Conservation (phyloP, 2,888 invertebrate genomes). For the Meliscaeva auricollis region DNA sequence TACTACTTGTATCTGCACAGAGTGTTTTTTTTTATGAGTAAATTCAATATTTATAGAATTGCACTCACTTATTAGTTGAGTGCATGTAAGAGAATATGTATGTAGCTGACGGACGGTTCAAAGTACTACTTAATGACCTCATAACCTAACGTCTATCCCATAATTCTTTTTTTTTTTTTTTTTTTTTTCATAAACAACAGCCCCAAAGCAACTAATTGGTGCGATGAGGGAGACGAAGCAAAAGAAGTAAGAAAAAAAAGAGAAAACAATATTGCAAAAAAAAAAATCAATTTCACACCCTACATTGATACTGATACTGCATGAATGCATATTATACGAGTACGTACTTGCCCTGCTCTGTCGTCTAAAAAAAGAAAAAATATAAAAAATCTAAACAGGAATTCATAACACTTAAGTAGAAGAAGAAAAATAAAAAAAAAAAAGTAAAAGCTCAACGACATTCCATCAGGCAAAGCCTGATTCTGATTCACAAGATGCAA, state of each 20-base stretch:
- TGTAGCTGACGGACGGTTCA: slow-evolving; percentile 25
- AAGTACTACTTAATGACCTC: slow-evolving; percentile 42
- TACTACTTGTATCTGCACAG: not conserved
- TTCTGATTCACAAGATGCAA: slow-evolving; percentile 47
- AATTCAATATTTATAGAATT: slow-evolving; percentile 29
- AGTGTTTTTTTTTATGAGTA: not conserved
- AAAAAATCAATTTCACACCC: slow-evolving; percentile 60
- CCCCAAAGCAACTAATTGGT: slow-evolving; percentile 16
- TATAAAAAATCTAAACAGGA: slow-evolving; percentile 36
- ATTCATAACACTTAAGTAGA: slow-evolving; percentile 40
- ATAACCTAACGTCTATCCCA: slow-evolving; percentile 32
- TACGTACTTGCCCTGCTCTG: slow-evolving; percentile 6
- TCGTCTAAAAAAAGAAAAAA: slow-evolving; percentile 18
- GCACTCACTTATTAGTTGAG: slow-evolving; percentile 8
- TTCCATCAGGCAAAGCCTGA: slow-evolving; percentile 63
- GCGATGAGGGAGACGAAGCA: not conserved
- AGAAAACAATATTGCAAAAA: not conserved
- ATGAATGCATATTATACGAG: slow-evolving; percentile 12
- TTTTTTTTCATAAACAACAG: not conserved
- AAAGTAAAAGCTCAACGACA: slow-evolving; percentile 55
- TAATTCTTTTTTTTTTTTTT: not conserved
- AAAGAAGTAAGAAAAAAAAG: not conserved
- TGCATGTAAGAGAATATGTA: not conserved
- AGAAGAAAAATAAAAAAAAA: slow-evolving; percentile 13
- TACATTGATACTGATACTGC: slow-evolving; percentile 22